phyloP scores from a whole-genome alignment of 2,888 invertebrate species.

The Scaptomyza parva region DNA sequence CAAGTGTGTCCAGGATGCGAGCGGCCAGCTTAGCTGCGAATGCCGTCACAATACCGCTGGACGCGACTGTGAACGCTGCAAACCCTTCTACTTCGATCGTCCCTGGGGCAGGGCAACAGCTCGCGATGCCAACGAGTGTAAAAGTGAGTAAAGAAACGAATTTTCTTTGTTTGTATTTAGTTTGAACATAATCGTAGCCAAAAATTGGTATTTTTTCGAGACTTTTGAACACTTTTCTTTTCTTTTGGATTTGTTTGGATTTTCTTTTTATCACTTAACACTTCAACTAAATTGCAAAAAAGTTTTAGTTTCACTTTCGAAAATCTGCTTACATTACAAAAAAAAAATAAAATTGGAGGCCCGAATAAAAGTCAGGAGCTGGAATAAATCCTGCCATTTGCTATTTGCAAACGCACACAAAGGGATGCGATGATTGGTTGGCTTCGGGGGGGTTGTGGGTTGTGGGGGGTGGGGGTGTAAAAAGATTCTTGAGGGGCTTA shows the following conservation, averaged over 20 bases:
- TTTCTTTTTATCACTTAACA: neutral
- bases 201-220: no score
- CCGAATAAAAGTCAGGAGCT: neutral
- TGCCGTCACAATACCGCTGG: constrained; percentile 99
- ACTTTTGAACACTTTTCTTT: neutral
- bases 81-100: constrained; percentile 99
- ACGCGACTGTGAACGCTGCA: constrained; percentile 98
- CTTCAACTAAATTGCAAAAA: neutral
- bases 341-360: constrained; percentile 47
- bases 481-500: constrained; percentile 24
- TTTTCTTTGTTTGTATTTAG: no score
- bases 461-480: neutral
- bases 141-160: constrained; percentile 90
- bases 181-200: neutral
- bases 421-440: constrained; percentile 9
- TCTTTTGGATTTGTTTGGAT: neutral
- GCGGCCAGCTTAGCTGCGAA: constrained; percentile 91
- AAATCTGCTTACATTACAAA: neutral
- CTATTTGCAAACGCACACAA: constrained; percentile 3
- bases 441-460: neutral
- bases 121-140: constrained; percentile 98
- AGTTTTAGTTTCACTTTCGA: neutral
- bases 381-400: constrained; percentile 2
- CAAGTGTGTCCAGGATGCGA: constrained; percentile 88
- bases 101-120: constrained; percentile 99